Percentiles rank a stretch among this genome's conserved stretches.
phyloP scores from a whole-genome alignment of 2,888 invertebrate species.

The Diogma glabrata region DNA sequence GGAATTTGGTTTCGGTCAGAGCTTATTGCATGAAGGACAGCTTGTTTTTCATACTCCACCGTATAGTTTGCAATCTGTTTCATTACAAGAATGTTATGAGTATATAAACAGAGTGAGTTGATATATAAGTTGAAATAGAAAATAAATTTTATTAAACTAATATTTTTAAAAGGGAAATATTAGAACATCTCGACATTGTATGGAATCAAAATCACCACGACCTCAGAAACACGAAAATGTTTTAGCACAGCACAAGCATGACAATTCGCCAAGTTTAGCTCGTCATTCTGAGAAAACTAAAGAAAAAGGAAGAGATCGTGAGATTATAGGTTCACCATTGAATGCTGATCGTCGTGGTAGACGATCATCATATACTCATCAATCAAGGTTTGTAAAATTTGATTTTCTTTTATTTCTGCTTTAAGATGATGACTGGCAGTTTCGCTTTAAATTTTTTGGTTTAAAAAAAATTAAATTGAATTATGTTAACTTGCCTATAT shows the following conservation, averaged over 20 bases:
- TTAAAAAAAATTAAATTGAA: no score
- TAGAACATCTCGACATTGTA: conserved; percentile 27
- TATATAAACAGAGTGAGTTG: conserved; percentile 29
- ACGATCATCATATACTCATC: conserved; percentile 45
- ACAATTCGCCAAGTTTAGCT: conserved; percentile 14
- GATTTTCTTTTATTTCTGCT: neutral
- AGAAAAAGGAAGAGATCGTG: conserved; percentile 32
- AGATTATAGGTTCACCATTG: conserved; percentile 34
- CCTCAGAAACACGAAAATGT: conserved; percentile 13
- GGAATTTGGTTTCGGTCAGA: conserved; percentile 90
- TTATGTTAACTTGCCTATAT: no score
- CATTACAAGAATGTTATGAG: conserved; percentile 52
- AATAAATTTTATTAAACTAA: neutral
- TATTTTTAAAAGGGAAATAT: conserved; percentile 23
- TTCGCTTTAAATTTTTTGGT: neutral
- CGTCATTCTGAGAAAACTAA: conserved; percentile 1
- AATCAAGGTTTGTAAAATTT: conserved; percentile 20
- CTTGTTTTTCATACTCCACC: conserved; percentile 85
- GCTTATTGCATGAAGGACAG: conserved; percentile 75
- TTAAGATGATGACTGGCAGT: no score
- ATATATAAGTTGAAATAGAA: neutral
- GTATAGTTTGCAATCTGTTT: conserved; percentile 66
- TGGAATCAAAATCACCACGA: conserved; percentile 22
- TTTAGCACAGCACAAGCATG: conserved; percentile 12
- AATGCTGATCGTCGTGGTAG: conserved; percentile 38